Percentiles rank a stretch among this genome's conserved stretches.
Conservation (phyloP, 1,140 invertebrate species). For the Papilio xuthus region DNA sequence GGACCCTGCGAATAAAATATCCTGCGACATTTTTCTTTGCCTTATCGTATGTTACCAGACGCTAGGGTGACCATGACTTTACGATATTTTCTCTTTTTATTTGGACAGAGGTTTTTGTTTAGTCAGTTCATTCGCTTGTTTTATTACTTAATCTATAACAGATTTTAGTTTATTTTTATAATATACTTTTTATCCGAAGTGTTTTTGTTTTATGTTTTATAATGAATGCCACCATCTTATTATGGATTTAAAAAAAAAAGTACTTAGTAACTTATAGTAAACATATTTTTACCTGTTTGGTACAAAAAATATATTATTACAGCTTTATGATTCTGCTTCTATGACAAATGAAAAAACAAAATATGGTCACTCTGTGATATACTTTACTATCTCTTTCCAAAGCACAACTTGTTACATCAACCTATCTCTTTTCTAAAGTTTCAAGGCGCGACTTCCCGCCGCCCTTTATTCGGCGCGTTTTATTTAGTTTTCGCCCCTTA, state of each 20-base stretch:
- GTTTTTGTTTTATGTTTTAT: background rate
- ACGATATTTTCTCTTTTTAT: too few species aligned
- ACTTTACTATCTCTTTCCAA: constrained; percentile 49
- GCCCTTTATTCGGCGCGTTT: constrained; percentile 69
- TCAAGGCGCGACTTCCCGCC: constrained; percentile 51
- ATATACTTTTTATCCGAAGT: too few species aligned
- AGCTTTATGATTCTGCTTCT: background rate
- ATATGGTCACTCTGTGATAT: constrained; percentile 6
- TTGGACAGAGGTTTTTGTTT: too few species aligned
- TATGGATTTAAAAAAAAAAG: background rate
- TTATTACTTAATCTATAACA: background rate
- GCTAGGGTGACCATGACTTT: constrained; percentile 28
- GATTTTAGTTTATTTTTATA: background rate
- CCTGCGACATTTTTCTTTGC: constrained; percentile 78
- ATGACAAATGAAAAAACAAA: background rate
- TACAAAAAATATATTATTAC: background rate
- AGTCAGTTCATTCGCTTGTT: too few species aligned
- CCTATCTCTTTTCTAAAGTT: constrained; percentile 59
- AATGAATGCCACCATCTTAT: background rate
- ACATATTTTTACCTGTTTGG: background rate
- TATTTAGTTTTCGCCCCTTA: constrained; percentile 76
- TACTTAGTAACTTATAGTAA: background rate
- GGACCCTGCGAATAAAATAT: constrained; percentile 71
- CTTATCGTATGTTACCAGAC: constrained; percentile 76
- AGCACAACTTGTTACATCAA: constrained; percentile 36